phyloP scores from a whole-genome alignment of 1,140 invertebrate species.

The Papilio dardanus region DNA sequence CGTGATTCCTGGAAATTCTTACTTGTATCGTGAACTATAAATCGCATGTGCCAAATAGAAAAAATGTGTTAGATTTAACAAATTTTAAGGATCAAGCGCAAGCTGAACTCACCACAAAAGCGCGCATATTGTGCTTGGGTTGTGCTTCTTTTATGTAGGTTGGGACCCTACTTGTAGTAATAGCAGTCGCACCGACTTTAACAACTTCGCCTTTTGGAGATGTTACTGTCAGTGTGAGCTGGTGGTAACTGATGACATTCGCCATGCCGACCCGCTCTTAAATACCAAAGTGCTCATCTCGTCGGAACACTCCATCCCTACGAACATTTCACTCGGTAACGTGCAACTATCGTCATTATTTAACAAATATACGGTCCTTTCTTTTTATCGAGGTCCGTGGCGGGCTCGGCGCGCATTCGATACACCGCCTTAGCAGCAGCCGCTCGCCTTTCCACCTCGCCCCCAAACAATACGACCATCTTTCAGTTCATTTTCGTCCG shows the following conservation, averaged over 20 bases:
- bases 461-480: background rate
- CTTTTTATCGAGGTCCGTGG: conserved; percentile 71
- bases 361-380: conserved; percentile 78
- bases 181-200: conserved; percentile 48
- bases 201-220: conserved; percentile 69
- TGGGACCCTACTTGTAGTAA: conserved; percentile 55
- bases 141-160: conserved; percentile 42
- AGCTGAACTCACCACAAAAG: conserved; percentile 74
- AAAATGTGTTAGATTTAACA: conserved; percentile 43
- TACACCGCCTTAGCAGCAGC: conserved; percentile 65
- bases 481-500: conserved; percentile 23
- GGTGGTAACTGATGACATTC: conserved; percentile 80
- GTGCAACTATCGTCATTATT: conserved; percentile 80
- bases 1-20: conserved; percentile 41
- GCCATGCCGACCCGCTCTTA: conserved; percentile 75
- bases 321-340: conserved; percentile 78
- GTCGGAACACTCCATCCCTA: conserved; percentile 76
- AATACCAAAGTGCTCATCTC: conserved; percentile 79
- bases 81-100: conserved; percentile 44
- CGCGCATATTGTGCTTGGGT: conserved; percentile 73
- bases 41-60: conserved; percentile 66
- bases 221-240: conserved; percentile 72
- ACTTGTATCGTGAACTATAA: conserved; percentile 41
- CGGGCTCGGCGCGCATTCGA: conserved; percentile 62
- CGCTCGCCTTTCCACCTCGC: conserved; percentile 53